phyloP scores from a whole-genome alignment of 2,113 vertebrate genomes.

The Notiomystis cincta region DNA sequence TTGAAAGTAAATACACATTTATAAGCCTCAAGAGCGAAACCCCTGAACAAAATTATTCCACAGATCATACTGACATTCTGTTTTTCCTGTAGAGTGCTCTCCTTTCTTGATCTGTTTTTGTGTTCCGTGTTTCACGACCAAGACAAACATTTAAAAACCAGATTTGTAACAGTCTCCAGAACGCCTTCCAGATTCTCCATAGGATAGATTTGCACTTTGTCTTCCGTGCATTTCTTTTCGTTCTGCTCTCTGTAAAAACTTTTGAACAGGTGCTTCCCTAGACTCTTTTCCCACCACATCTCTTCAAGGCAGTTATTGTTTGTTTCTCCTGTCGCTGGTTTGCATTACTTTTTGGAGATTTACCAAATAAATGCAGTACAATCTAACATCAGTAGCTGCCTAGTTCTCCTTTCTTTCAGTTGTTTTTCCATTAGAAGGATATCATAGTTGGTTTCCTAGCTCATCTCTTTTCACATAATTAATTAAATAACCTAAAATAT shows the following conservation, averaged over 20 bases:
- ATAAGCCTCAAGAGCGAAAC: neutral
- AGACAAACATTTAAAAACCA: neutral
- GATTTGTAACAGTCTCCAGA: neutral
- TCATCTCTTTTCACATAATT: neutral
- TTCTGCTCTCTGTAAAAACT: neutral
- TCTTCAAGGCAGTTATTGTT: neutral
- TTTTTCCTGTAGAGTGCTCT: neutral
- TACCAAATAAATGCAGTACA: neutral
- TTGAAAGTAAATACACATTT: neutral
- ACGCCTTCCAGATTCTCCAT: neutral
- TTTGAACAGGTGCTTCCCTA: neutral
- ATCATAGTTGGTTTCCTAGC: neutral
- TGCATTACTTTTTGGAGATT: neutral
- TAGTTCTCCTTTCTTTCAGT: neutral
- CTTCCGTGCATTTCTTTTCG: neutral
- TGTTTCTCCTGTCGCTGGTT: neutral
- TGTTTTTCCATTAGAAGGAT: neutral
- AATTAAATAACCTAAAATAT: neutral
- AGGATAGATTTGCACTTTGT: neutral
- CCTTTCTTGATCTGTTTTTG: neutral
- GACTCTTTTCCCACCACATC: neutral
- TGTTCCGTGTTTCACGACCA: neutral
- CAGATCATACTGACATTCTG: neutral
- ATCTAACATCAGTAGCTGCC: neutral
- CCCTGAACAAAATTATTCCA: neutral